These are phyloP conservation scores for Anoura caudifer DNA, from an alignment of 2,113 vertebrate genomes.

Conservation along the genomic window DNA sequence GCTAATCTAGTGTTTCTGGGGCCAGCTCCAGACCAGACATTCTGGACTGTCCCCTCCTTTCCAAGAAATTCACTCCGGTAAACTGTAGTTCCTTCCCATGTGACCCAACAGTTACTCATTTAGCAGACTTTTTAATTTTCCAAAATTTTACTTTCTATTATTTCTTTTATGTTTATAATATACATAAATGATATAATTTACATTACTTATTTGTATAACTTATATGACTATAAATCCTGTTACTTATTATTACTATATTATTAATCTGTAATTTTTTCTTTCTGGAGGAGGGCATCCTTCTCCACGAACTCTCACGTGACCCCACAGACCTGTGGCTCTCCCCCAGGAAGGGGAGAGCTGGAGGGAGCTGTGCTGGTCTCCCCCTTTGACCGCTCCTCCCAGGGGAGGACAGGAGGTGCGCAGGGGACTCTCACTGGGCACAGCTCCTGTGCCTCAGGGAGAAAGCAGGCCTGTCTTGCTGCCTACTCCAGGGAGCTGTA, in stretches of 20 bases:
- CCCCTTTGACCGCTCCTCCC: rapidly evolving
- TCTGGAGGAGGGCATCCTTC: not conserved
- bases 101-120: not conserved
- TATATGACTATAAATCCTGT: not conserved
- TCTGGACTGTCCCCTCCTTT: not conserved
- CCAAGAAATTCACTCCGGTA: not conserved
- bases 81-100: not conserved
- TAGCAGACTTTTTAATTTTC: not conserved
- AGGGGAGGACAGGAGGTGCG: not conserved
- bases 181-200: too few species aligned
- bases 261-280: not conserved
- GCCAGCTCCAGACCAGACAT: too few species aligned
- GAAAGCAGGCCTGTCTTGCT: not conserved
- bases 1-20: too few species aligned
- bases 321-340: not conserved
- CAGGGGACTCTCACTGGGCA: rapidly evolving
- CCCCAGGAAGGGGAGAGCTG: too few species aligned
- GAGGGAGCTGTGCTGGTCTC: not conserved
- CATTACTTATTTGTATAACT: not conserved
- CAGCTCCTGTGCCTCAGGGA: not conserved
- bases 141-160: not conserved
- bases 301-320: not conserved
- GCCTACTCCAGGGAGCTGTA: too few species aligned
- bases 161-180: too few species aligned
- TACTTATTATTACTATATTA: not conserved